Base-by-base conservation (phyloP, 2,797 vertebrate species). In the Adelosebastes latens region DNA sequence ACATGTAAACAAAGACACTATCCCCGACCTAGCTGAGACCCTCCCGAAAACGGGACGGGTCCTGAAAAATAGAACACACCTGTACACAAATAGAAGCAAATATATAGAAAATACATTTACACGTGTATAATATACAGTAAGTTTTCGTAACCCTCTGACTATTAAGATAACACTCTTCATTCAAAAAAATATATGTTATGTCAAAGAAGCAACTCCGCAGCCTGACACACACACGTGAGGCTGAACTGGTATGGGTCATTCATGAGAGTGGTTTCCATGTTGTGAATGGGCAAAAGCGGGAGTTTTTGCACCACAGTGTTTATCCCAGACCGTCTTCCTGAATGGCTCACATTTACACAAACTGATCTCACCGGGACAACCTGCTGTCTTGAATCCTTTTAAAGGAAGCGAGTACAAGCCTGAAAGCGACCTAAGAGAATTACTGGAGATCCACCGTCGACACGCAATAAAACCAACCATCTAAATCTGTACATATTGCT, bases 1-100 rank as follows among this genome's bases (percentile, higher is more conserved):
- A 95, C 92, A 93, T 96, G 95, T 96, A 95, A 96, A 96, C 94
- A 96, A 94, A 95, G 94, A 95, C 95, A 95, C 93, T 95, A 93
- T 95, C 90, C 92, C 93, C 92, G 84, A 93, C 91, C 92, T 94
- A 94, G 90, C 88, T 87, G 73, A 85, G 88, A 85, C 46, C 90
- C 87, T 85, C 85, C 85, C 91, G 87, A 80, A 85, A 93, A 90
- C 42, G 64, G 92, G 88, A 81, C 79, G 87, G 92, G 91, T 61
- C 71, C 90, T 93, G 87, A 93, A 96, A 96, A 95, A 95, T 93
- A 94, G 89, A 93, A 94, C 94, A 95, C 94, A 94, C 90, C 94
- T 94, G 93, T 90, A 91, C 86, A 93, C 24, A 89, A 93, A 69
- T 94, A 80, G 89, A 94, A 94, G 92, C 87, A 88, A 93, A 92